These are phyloP conservation scores for Hyphantria cunea DNA, from an alignment of 1,140 invertebrate genomes.

Conservation along the genomic window DNA sequence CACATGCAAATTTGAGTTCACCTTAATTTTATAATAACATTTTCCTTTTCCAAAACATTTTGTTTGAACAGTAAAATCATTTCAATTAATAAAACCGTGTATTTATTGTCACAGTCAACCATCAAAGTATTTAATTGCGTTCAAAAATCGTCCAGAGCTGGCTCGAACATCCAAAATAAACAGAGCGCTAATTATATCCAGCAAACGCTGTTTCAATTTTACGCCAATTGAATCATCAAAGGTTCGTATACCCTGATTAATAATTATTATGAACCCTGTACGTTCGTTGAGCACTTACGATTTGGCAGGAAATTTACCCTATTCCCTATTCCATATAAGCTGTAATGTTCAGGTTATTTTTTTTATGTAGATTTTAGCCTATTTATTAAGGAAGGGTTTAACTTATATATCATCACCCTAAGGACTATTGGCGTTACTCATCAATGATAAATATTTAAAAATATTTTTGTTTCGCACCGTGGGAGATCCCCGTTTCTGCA, in stretches of 20 bases:
- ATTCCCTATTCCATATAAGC: too few species aligned
- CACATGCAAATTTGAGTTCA: neutral
- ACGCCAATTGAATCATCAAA: slow-evolving; percentile 44
- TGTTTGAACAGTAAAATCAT: too few species aligned
- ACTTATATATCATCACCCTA: too few species aligned
- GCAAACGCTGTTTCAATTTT: slow-evolving; percentile 40
- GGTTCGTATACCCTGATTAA: slow-evolving; percentile 36
- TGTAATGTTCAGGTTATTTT: neutral
- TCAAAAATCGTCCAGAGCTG: slow-evolving; percentile 2
- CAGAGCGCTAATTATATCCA: slow-evolving; percentile 53
- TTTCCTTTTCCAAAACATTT: too few species aligned
- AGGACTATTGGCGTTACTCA: too few species aligned
- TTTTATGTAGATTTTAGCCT: too few species aligned
- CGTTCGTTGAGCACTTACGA: slow-evolving; percentile 5
- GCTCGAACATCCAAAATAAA: slow-evolving; percentile 35
- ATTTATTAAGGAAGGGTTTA: too few species aligned
- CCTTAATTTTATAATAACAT: too few species aligned
- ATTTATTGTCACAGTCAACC: neutral
- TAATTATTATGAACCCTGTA: slow-evolving; percentile 20
- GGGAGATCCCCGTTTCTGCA: too few species aligned
- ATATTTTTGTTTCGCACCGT: too few species aligned
- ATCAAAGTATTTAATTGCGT: neutral
- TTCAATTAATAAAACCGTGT: neutral
- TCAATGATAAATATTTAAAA: too few species aligned
- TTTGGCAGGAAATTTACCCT: neutral